A percentile compares a stretch with the other conserved stretches of the same genome.
Conservation (phyloP, 1,140 invertebrate genomes). For the Brachionus paranguensis region DNA sequence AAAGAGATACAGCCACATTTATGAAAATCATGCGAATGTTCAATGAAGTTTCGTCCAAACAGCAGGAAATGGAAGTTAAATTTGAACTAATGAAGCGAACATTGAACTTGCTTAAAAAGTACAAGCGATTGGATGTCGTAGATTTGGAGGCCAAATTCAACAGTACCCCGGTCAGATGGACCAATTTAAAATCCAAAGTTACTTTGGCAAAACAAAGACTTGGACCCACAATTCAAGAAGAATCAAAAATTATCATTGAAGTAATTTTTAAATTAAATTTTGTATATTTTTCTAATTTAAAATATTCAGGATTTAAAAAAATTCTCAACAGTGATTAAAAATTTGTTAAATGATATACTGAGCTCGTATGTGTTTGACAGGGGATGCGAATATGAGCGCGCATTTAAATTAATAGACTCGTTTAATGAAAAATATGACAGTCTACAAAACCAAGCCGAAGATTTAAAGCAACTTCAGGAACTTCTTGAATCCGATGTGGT, state of each 20-base stretch:
- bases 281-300: background rate
- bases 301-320: background rate
- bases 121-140: conserved; percentile 50
- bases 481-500: conserved; percentile 53
- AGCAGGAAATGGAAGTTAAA: conserved; percentile 54
- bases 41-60: conserved; percentile 55
- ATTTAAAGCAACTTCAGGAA: conserved; percentile 54
- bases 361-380: conserved; percentile 13
- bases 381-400: conserved; percentile 32
- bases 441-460: conserved; percentile 42
- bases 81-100: conserved; percentile 54
- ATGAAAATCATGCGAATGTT: conserved; percentile 57
- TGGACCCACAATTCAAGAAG: conserved; percentile 54
- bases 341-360: background rate
- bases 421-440: conserved; percentile 48
- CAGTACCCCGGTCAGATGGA: conserved; percentile 52
- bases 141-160: conserved; percentile 49
- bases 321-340: conserved; percentile 26
- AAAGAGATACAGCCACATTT: conserved; percentile 54
- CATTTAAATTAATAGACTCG: conserved; percentile 49
- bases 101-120: conserved; percentile 52
- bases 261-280: conserved; percentile 18
- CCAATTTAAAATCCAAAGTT: conserved; percentile 54
- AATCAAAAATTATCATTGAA: conserved; percentile 52
- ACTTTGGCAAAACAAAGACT: conserved; percentile 55